A percentile compares a stretch with the other conserved stretches of the same genome.
Evolutionary conservation across 2,797 vertebrate species (phyloP).

Genomic region (Oreochromis grahami): DNA sequence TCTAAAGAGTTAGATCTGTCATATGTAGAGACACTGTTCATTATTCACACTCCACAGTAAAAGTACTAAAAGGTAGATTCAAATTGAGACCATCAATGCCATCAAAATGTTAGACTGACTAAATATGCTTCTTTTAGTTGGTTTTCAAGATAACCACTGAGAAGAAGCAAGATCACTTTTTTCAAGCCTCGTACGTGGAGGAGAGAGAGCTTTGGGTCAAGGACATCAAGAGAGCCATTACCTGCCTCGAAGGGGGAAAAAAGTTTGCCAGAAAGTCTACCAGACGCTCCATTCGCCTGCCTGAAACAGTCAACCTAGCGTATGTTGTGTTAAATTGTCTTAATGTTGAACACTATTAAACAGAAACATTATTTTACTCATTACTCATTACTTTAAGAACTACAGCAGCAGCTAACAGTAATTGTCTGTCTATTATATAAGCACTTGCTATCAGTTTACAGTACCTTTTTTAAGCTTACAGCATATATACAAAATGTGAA

Average conservation of each 20-base stretch:
- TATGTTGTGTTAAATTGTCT: conserved; percentile 38
- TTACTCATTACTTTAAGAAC: background rate
- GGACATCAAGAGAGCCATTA: conserved; percentile 86
- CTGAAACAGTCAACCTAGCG: conserved; percentile 87
- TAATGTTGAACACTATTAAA: background rate
- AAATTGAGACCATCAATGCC: background rate
- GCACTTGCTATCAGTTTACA: background rate
- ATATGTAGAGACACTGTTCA: background rate
- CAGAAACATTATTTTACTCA: background rate
- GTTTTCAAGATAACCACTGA: conserved; percentile 88
- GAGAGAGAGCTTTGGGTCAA: conserved; percentile 92
- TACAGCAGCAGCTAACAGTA: background rate
- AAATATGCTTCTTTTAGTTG: conserved; percentile 69
- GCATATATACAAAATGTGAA: background rate
- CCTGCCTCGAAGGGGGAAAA: conserved; percentile 83
- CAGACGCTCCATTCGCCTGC: conserved; percentile 87
- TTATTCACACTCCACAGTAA: background rate
- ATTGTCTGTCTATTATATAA: background rate
- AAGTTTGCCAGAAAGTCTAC: conserved; percentile 94
- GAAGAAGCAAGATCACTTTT: conserved; percentile 94
- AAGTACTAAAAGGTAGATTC: background rate
- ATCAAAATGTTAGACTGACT: background rate
- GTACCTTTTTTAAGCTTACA: background rate
- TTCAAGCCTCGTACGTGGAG: conserved; percentile 90
- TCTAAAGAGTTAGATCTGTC: background rate